phyloP scores from a whole-genome alignment of 2,113 vertebrate genomes.

The Telmatochromis brachygnathus region DNA sequence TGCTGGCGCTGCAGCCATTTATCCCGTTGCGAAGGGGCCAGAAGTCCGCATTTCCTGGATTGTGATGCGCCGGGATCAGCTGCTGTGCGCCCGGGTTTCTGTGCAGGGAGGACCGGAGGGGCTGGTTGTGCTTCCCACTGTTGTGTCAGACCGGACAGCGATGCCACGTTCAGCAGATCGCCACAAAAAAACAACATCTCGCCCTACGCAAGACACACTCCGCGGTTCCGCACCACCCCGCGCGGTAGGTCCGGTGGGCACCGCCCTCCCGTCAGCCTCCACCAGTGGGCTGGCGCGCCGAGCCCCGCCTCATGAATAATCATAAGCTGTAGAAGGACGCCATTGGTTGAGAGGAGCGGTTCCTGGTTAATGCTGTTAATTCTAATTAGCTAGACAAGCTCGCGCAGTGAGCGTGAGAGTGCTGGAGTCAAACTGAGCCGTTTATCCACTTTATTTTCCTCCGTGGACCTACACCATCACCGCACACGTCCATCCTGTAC shows the following conservation, averaged over 20 bases:
- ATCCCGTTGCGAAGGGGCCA: conserved; percentile 55
- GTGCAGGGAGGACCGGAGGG: conserved; percentile 10
- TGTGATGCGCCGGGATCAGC: conserved; percentile 26
- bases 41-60: conserved; percentile 69
- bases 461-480: not conserved
- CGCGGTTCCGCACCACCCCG: conserved; percentile 60
- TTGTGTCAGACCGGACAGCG: conserved; percentile 64
- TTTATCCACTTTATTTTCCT: not conserved
- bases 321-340: conserved; percentile 13
- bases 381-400: conserved; percentile 20
- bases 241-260: conserved; percentile 45
- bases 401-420: not conserved
- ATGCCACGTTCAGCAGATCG: conserved; percentile 71
- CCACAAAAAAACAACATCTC: conserved; percentile 71
- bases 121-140: conserved; percentile 50
- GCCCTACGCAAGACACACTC: conserved; percentile 57
- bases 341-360: conserved; percentile 25
- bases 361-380: conserved; percentile 28
- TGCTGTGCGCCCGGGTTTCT: conserved; percentile 20
- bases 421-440: not conserved
- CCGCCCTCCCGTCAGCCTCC: conserved; percentile 58
- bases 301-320: conserved; percentile 52
- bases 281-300: conserved; percentile 34
- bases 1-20: conserved; percentile 51
- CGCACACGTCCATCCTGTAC: not conserved